Conservation (phyloP, 1,140 invertebrate genomes). For the Patella vulgata region DNA sequence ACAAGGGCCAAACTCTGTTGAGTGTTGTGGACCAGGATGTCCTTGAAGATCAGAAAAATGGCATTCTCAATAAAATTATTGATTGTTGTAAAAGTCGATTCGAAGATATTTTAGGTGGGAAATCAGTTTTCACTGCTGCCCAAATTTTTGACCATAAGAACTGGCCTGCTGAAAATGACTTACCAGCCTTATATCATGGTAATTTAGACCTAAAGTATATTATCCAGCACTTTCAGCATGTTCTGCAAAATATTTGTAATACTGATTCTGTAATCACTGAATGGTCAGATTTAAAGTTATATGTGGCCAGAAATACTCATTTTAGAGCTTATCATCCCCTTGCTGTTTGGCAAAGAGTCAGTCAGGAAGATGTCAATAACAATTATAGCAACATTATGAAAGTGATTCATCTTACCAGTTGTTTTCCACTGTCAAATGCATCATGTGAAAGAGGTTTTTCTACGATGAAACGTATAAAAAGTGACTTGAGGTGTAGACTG, state of each 20-base stretch:
- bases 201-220: too few relatives aligned
- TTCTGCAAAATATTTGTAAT: too few relatives aligned
- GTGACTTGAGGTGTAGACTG: constrained; percentile 20
- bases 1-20: constrained; percentile 1
- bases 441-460: constrained; percentile 26
- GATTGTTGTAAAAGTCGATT: constrained; percentile 7
- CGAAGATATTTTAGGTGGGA: constrained; percentile 17
- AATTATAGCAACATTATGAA: constrained; percentile 15
- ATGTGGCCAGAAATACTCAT: constrained; percentile 14
- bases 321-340: constrained; percentile 10
- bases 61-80: background rate
- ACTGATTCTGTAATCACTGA: too few relatives aligned
- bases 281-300: too few relatives aligned
- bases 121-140: too few relatives aligned
- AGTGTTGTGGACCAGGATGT: constrained; percentile 13
- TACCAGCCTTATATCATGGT: too few relatives aligned
- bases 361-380: constrained; percentile 11
- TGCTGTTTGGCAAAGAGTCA: constrained; percentile 10
- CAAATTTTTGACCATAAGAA: too few relatives aligned
- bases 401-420: constrained; percentile 14
- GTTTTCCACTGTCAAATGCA: constrained; percentile 17
- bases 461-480: constrained; percentile 23
- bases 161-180: too few relatives aligned
- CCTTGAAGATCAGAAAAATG: too few relatives aligned
- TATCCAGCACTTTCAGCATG: too few relatives aligned